A percentile compares a stretch with the other conserved stretches of the same genome.
Evolutionary conservation across 2,113 vertebrate genomes (phyloP).

Genomic region (Cisticola juncidis): DNA sequence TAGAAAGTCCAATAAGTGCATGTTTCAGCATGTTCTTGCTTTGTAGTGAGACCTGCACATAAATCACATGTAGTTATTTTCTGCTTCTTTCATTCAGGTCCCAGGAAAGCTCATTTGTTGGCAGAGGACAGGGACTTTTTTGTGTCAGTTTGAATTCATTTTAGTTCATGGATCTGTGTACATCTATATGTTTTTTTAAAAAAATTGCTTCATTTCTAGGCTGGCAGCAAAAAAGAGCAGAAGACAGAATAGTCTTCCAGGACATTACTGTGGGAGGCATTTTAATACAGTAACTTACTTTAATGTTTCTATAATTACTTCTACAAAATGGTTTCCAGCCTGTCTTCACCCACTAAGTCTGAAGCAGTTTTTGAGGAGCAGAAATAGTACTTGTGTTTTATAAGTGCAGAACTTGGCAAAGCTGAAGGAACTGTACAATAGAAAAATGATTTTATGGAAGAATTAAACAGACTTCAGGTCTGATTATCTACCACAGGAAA

Average conservation of each 20-base stretch:
- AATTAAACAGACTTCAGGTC: not conserved
- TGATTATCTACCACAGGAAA: not conserved
- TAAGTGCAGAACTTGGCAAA: not conserved
- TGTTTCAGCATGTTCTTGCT: not conserved
- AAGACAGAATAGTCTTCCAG: not conserved
- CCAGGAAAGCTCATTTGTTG: not conserved
- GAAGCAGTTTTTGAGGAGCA: not conserved
- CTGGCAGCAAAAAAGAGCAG: not conserved
- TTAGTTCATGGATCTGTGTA: not conserved
- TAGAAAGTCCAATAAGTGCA: not conserved
- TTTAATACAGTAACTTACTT: conserved; percentile 9
- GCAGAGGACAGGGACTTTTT: not conserved
- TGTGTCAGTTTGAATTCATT: not conserved
- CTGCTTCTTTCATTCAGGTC: not conserved
- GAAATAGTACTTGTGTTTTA: not conserved
- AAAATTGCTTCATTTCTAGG: not conserved
- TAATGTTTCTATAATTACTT: conserved; percentile 13
- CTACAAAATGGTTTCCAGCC: not conserved
- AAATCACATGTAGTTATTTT: not conserved
- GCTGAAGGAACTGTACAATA: not conserved
- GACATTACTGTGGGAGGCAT: not conserved
- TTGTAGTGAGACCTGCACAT: not conserved
- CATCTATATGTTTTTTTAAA: not conserved
- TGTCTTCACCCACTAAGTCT: not conserved
- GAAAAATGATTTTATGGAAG: not conserved